Conservation (phyloP, 2,113 vertebrate species). For the Clarias gariepinus region DNA sequence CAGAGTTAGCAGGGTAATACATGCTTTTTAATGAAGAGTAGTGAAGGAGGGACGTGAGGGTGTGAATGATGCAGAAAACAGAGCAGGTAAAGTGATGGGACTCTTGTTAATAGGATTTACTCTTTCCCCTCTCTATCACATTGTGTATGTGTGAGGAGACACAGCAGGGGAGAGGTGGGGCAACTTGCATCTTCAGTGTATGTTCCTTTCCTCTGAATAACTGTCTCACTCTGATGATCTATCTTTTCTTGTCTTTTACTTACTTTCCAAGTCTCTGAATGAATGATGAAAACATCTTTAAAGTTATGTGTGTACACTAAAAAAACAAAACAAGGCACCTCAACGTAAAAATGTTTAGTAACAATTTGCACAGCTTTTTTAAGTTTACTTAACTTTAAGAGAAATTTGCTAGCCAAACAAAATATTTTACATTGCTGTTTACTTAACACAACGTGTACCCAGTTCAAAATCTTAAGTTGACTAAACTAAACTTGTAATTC, state of each 20-base stretch:
- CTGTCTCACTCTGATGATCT: neutral
- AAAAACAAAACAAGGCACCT: no score
- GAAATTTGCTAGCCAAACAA: no score
- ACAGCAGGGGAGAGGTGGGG: constrained; percentile 55
- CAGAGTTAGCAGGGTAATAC: neutral
- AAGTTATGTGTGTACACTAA: no score
- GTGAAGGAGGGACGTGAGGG: constrained; percentile 19
- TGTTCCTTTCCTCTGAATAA: neutral
- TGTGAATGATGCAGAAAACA: neutral
- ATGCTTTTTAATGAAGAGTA: constrained; percentile 50
- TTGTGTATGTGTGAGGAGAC: constrained; percentile 56
- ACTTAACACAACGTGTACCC: no score
- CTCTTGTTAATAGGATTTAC: constrained; percentile 63
- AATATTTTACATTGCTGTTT: no score
- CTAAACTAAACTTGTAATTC: no score
- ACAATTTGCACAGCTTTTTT: no score
- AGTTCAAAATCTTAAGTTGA: no score
- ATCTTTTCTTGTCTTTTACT: constrained; percentile 15
- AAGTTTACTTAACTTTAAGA: no score
- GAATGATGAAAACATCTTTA: no score
- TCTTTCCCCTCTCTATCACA: constrained; percentile 58
- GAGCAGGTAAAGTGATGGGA: constrained; percentile 42
- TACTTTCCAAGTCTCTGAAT: neutral
- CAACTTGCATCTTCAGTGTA: constrained; percentile 23
- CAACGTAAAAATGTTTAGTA: no score